phyloP scores from a whole-genome alignment of 2,113 vertebrate species.

The Okapia johnstoni region DNA sequence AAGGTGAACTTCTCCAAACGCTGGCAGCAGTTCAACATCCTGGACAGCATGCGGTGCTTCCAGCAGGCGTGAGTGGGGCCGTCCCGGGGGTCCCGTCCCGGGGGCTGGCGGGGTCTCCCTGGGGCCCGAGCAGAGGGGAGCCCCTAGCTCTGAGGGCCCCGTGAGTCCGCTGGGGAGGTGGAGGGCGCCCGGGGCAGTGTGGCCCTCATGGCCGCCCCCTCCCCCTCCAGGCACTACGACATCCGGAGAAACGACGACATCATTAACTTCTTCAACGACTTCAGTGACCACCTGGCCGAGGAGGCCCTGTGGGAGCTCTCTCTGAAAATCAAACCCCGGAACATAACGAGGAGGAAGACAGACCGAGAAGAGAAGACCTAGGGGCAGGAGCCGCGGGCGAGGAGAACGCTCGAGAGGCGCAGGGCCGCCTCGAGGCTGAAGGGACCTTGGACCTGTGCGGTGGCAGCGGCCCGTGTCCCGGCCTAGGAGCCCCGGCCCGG shows the following conservation, averaged over 20 bases:
- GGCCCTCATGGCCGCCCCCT: not conserved
- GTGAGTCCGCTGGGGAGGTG: fast-evolving
- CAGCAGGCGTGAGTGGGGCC: conserved; percentile 93
- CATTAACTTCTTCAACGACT: conserved; percentile 97
- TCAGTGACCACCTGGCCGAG: conserved; percentile 97
- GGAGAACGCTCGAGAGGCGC: conserved; percentile 55
- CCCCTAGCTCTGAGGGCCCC: not conserved
- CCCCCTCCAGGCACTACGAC: conserved; percentile 91
- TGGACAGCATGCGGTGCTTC: conserved; percentile 99
- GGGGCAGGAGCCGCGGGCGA: conserved; percentile 49
- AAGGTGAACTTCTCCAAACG: conserved; percentile 99
- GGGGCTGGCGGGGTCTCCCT: not conserved
- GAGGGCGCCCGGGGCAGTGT: not conserved
- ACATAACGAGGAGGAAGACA: conserved; percentile 92
- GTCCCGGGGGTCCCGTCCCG: fast-evolving
- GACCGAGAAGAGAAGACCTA: conserved; percentile 98
- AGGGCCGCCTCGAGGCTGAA: conserved; percentile 73
- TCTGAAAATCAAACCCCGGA: conserved; percentile 97
- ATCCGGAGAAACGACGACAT: conserved; percentile 96
- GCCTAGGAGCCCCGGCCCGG: not conserved
- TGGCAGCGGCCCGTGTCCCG: fast-evolving
- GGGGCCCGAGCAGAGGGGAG: not conserved
- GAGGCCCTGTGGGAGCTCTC: conserved; percentile 98
- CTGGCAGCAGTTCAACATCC: conserved; percentile 99
- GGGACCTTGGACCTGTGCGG: conserved; percentile 65